Evolutionary conservation across 2,797 vertebrate species (phyloP), one percentile per base, ranked within the genome.

Genomic region (Macrochelys suwanniensis): DNA sequence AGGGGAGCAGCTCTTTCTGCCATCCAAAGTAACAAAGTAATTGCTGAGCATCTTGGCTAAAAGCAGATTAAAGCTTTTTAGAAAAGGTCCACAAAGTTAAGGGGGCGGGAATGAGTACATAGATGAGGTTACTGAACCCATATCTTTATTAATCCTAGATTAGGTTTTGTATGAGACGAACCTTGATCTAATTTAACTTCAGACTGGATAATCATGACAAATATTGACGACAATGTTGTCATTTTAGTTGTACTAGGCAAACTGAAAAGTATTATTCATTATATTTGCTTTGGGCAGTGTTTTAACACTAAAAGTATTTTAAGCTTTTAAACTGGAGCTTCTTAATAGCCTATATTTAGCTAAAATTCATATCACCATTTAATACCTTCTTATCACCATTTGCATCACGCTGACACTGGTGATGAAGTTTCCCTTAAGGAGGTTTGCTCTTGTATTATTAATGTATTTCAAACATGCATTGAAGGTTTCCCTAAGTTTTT

Each of bases 401-500:
- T 97, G 82, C 82, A 93, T n/a, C 3, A 25, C 80, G 89, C 82
- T 74, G 42, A 85, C 2, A 1, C 16, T 68, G 45, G 78, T 87
- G 96, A 95, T 84, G 81, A 97, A 96, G 93, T 88, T 93, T 92
- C 51, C 94, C 77, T 91, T 87, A 85, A 97, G 84, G 89, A 37
- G 21, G 56, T 84, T 37, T 53, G 82, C 51, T 94, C 59, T 94
- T 89, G 49, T 84, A 81, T 85, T 81, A 51, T 74, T 92, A 93
- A 92, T 47, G 77, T 53, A 84, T 91, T 95, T 94, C 88, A 93
- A 87, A 88, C 33, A 77, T 79, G 68, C 49, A 61, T 89, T 97
- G 92, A 93, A 93, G 71, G 19, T 81, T 96, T 76, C 25, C 6
- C 65, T 95, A 91, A 95, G 85, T 37, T 79, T 95, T 97, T 85